phyloP scores from a whole-genome alignment of 1,140 invertebrate genomes.

The Orius insidiosus region DNA sequence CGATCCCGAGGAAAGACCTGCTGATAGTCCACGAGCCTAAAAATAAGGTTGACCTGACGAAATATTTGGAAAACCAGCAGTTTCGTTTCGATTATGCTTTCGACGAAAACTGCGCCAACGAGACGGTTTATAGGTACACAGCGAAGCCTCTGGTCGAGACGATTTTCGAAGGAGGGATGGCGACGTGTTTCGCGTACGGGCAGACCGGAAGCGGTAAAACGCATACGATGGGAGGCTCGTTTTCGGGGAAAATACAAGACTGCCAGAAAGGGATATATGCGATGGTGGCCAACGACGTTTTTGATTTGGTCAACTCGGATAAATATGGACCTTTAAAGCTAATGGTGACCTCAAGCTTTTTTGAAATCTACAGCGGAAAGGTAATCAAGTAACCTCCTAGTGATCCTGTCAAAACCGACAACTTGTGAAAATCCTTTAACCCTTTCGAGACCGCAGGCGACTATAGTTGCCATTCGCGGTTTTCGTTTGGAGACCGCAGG shows the following conservation, averaged over 20 bases:
- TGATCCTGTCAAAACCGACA: no score
- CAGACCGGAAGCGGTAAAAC: conserved; percentile 88
- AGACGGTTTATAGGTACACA: conserved; percentile 53
- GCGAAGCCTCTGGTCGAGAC: conserved; percentile 86
- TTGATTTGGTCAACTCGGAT: conserved; percentile 53
- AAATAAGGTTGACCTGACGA: conserved; percentile 94
- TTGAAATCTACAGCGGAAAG: conserved; percentile 92
- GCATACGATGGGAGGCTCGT: conserved; percentile 78
- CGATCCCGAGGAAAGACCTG: conserved; percentile 86
- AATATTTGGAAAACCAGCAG: conserved; percentile 95
- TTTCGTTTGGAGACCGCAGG: no score
- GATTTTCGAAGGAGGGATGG: conserved; percentile 91
- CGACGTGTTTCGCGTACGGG: conserved; percentile 94
- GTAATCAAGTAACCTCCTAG: no score
- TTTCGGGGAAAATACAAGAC: conserved; percentile 67
- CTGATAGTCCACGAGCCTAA: conserved; percentile 96
- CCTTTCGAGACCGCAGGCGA: no score
- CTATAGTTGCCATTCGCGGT: no score
- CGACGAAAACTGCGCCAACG: conserved; percentile 89
- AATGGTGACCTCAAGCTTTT: conserved; percentile 75
- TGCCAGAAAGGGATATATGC: conserved; percentile 77
- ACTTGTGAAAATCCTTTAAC: no score
- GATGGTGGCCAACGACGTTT: conserved; percentile 82
- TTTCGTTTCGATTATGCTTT: conserved; percentile 99
- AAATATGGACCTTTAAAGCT: conserved; percentile 67